These are phyloP conservation scores for Himalopsyche anomala DNA, from an alignment of 2,888 invertebrate genomes.

Conservation along the genomic window DNA sequence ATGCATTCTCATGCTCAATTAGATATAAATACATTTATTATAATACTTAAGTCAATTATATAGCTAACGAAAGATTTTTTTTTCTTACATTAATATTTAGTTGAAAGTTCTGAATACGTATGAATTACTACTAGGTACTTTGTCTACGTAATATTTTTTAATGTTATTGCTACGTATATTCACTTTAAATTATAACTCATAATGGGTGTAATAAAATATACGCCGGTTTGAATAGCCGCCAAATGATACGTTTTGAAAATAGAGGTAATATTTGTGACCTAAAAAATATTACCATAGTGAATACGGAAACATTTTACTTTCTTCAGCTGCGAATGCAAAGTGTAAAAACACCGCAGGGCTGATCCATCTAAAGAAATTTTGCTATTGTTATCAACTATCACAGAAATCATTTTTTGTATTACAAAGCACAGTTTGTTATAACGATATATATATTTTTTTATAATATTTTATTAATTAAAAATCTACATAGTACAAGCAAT, in stretches of 20 bases:
- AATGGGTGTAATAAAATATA: conserved; percentile 36
- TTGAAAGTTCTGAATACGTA: conserved; percentile 14
- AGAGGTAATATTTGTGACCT: conserved; percentile 37
- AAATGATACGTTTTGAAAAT: conserved; percentile 41
- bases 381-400: too few species aligned
- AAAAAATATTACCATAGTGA: conserved; percentile 29
- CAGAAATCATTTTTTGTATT: too few species aligned
- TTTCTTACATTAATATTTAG: neutral
- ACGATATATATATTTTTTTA: too few species aligned
- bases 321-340: conserved; percentile 12
- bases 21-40: too few species aligned
- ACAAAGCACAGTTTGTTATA: too few species aligned
- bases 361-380: neutral
- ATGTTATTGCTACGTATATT: neutral
- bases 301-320: conserved; percentile 45
- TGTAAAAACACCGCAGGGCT: conserved; percentile 32
- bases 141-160: neutral
- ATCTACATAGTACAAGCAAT: too few species aligned
- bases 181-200: neutral
- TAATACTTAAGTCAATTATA: too few species aligned
- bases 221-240: neutral
- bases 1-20: too few species aligned
- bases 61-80: too few species aligned
- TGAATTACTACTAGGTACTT: neutral
- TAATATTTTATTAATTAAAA: too few species aligned